A percentile compares a stretch with the other conserved stretches of the same genome.
phyloP scores from a whole-genome alignment of 2,113 vertebrate species.

The Camelus dromedarius region DNA sequence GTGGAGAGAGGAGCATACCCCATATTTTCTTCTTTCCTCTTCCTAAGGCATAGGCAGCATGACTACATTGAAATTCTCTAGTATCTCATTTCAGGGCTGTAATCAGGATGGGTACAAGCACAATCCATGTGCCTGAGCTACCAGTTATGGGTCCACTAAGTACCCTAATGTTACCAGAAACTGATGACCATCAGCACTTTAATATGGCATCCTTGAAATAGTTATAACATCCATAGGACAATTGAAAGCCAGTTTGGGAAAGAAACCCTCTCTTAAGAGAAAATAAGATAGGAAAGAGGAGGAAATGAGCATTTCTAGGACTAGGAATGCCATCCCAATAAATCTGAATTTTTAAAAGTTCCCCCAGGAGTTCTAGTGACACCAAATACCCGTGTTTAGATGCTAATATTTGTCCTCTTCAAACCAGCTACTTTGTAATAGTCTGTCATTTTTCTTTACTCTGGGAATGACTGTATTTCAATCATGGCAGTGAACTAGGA shows the following conservation, averaged over 20 bases:
- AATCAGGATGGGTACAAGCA: background rate
- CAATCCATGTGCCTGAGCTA: background rate
- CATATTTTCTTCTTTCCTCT: background rate
- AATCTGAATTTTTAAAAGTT: background rate
- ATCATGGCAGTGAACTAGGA: background rate
- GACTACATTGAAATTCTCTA: background rate
- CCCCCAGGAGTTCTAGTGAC: background rate
- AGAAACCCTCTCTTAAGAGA: background rate
- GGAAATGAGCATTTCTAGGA: background rate
- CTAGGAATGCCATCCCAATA: background rate
- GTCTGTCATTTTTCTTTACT: constrained; percentile 5
- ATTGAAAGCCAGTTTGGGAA: background rate
- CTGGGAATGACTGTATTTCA: background rate
- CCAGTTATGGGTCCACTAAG: background rate
- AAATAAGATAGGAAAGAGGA: constrained; percentile 6
- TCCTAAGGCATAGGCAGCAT: background rate
- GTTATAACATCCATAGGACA: background rate
- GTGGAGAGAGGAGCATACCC: background rate
- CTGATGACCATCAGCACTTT: background rate
- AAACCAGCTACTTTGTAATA: constrained; percentile 18
- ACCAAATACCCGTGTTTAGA: background rate
- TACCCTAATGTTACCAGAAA: background rate
- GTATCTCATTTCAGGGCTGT: background rate
- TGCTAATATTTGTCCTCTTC: background rate
- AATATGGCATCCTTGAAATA: background rate